These are phyloP conservation scores for Serripes groenlandicus DNA, from an alignment of 2,888 invertebrate species.

Conservation along the genomic window DNA sequence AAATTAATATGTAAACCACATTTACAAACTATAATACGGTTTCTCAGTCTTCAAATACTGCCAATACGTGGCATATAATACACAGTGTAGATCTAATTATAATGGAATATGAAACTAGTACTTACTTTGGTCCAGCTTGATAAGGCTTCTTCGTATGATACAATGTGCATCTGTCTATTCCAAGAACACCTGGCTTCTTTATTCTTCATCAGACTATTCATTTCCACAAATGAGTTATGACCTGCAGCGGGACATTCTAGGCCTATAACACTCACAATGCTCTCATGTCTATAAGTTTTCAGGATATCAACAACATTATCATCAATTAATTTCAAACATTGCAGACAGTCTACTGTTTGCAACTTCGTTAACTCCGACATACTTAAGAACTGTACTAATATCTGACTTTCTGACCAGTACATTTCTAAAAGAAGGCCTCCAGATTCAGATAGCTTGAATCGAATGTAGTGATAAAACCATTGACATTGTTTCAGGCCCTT, in stretches of 20 bases:
- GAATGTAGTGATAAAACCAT: slow-evolving; percentile 7
- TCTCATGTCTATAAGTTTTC: slow-evolving; percentile 4
- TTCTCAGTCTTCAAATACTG: too few relatives aligned
- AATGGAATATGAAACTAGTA: too few relatives aligned
- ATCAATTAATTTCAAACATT: neutral
- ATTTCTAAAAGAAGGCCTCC: slow-evolving; percentile 1
- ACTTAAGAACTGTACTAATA: slow-evolving; percentile 1
- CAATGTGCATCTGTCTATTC: neutral
- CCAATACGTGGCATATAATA: too few relatives aligned
- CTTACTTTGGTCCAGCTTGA: neutral
- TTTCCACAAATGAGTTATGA: neutral
- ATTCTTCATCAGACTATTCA: neutral
- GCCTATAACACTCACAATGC: neutral
- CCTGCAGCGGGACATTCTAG: neutral
- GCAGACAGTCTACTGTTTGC: neutral
- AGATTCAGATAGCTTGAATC: neutral
- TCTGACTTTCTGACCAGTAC: slow-evolving; percentile 8
- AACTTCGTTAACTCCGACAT: neutral
- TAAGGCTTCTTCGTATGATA: neutral
- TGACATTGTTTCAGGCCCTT: neutral
- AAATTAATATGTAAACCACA: too few relatives aligned
- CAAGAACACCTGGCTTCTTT: neutral
- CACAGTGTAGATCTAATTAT: too few relatives aligned
- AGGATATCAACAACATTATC: neutral
- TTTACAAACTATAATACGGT: too few relatives aligned